A percentile compares a stretch with the other conserved stretches of the same genome.
Evolutionary conservation across 1,140 invertebrate species (phyloP).

Genomic region (Drosophila ananassae): DNA sequence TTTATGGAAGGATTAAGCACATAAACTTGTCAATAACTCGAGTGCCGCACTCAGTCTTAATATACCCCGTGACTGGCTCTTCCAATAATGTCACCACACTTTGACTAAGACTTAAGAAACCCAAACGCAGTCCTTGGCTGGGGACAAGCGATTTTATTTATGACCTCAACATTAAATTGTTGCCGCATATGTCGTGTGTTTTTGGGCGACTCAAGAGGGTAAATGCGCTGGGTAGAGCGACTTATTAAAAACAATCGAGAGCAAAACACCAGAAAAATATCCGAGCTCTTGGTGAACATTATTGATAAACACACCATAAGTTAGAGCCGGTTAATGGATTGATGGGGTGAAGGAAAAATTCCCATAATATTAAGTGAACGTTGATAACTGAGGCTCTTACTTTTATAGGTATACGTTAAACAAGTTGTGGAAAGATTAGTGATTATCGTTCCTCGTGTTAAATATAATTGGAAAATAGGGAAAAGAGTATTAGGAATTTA

Average conservation of each 20-base stretch:
- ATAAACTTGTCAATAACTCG: slow-evolving; percentile 83
- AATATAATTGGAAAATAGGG: background rate
- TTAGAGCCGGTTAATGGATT: slow-evolving; percentile 27
- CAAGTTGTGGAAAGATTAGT: slow-evolving; percentile 15
- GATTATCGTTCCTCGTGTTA: background rate
- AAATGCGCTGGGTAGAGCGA: slow-evolving; percentile 17
- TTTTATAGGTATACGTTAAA: slow-evolving; percentile 30
- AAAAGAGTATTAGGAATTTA: no score
- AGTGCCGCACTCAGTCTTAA: slow-evolving; percentile 54
- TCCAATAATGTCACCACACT: slow-evolving; percentile 77
- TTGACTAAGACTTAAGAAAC: slow-evolving; percentile 58
- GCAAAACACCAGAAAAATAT: slow-evolving; percentile 30
- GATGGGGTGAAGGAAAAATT: slow-evolving; percentile 34
- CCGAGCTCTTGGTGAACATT: slow-evolving; percentile 40
- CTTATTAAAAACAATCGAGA: slow-evolving; percentile 74
- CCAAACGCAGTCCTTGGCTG: slow-evolving; percentile 12
- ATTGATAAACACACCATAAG: slow-evolving; percentile 59
- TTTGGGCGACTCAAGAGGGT: slow-evolving; percentile 3
- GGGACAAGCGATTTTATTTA: slow-evolving; percentile 74
- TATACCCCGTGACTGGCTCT: slow-evolving; percentile 30
- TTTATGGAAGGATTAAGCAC: slow-evolving; percentile 82
- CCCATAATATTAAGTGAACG: slow-evolving; percentile 41
- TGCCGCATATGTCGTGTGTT: slow-evolving; percentile 61
- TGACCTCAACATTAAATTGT: slow-evolving; percentile 75
- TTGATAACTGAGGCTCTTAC: slow-evolving; percentile 36